These are phyloP conservation scores for Solea solea DNA, from an alignment of 2,113 vertebrate species.

Conservation along the genomic window DNA sequence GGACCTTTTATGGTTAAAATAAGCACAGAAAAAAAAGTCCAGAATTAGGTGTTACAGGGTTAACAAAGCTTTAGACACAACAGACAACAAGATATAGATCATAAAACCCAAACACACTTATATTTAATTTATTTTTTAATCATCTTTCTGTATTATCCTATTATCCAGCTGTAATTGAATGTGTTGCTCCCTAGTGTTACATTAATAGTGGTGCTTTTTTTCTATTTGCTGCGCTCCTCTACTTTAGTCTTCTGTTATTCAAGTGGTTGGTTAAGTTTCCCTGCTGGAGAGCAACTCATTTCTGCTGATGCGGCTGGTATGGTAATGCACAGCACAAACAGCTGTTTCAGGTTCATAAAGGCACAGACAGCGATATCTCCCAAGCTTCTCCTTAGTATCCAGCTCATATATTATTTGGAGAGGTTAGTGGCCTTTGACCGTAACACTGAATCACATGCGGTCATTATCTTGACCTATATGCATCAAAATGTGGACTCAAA, in stretches of 20 bases:
- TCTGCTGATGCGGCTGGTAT: conserved; percentile 54
- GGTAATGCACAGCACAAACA: conserved; percentile 53
- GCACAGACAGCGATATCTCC: conserved; percentile 37
- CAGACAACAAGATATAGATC: not conserved
- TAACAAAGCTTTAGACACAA: not conserved
- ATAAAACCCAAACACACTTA: not conserved
- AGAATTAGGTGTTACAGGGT: not conserved
- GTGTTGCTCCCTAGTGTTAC: no score
- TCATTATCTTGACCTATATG: conserved; percentile 17
- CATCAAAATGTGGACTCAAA: conserved; percentile 14
- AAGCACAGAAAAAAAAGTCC: no score
- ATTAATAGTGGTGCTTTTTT: not conserved
- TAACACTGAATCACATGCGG: conserved; percentile 25
- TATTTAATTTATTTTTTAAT: no score
- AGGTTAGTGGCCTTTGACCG: conserved; percentile 3
- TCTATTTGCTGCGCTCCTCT: not conserved
- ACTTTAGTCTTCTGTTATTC: conserved; percentile 19
- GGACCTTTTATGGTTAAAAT: no score
- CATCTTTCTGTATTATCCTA: no score
- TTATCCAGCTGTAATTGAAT: no score
- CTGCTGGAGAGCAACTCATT: conserved; percentile 33
- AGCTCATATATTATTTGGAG: not conserved
- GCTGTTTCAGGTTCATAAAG: conserved; percentile 62
- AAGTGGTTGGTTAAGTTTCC: conserved; percentile 13
- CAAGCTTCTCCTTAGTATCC: conserved; percentile 12